Base-by-base conservation (phyloP, 2,888 invertebrate species). In the Acanthococcus lagerstroemiae region DNA sequence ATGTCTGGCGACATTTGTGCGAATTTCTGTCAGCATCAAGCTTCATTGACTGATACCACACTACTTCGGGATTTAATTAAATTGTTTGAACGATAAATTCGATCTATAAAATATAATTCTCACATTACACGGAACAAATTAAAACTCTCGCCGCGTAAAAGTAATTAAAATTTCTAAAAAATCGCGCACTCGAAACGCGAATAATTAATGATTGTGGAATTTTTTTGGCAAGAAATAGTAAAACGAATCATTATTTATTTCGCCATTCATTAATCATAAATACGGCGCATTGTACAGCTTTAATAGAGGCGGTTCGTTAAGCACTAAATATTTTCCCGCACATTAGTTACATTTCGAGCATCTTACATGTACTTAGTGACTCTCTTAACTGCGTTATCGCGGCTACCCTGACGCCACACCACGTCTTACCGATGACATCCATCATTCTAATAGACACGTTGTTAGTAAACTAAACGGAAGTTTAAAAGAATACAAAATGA, bases 401-500 rank as follows among this genome's bases (percentile, higher is more conserved):
- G 37, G 12, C 2, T 15, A 46, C 48, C 60, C 25, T 27, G 17
- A 19, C 56, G 19, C 37, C 56, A 44, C 58, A 45, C 46, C 45
- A 26, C 61, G 21, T 22, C 37, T 61, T 30, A 50, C 50, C 27
- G 50, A 50, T 52, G 52, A 61, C 61, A 61, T 61, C 61, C 61
- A 61, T 61, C 61, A 61, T 61, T 61, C 50, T 61, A 61, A 61
- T 61, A 61, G 61, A 61, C 61, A 61, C 52, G 61, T 61, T 61
- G 61, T 61, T 61, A 61, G 61, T 61, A 61, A 61, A 61, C 61
- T 61, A 61, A 61, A 61, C 61, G 61, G 61, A 61, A 61, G 61
- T 61, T 61, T 61, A 61, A 52, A 30, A 27, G 30, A 37, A 60
- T 60, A 60, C 60, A 60, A 60, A 60, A 60, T 60, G 60, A 60